Percentiles rank a stretch among this genome's conserved stretches.
Evolutionary conservation across 2,797 vertebrate species (phyloP).

Genomic region (Coreius guichenoti): DNA sequence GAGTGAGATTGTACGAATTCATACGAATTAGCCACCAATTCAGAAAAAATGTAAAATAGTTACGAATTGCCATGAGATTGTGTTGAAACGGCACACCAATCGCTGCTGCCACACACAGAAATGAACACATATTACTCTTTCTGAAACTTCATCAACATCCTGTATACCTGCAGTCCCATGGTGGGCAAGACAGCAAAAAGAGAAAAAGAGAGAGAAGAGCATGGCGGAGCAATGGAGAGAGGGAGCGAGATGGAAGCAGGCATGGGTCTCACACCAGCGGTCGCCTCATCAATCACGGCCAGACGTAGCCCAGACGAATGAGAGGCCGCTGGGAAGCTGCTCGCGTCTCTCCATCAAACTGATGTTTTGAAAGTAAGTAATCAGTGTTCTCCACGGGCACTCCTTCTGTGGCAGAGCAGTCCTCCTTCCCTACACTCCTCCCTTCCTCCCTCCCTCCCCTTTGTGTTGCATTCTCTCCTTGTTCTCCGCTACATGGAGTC

Average conservation of each 20-base stretch:
- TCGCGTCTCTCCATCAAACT: slow-evolving; percentile 70
- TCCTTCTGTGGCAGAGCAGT: slow-evolving; percentile 58
- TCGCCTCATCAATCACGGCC: slow-evolving; percentile 64
- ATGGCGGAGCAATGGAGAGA: background rate
- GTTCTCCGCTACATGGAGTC: slow-evolving; percentile 46
- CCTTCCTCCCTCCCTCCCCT: slow-evolving; percentile 7
- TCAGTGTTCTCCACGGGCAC: slow-evolving; percentile 71
- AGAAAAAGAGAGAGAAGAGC: background rate
- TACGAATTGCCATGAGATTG: background rate
- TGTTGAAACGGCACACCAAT: background rate
- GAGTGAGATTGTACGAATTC: background rate
- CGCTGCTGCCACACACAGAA: background rate
- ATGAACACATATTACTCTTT: slow-evolving; percentile 32
- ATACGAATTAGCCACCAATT: background rate
- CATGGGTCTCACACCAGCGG: slow-evolving; percentile 48
- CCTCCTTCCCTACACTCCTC: slow-evolving; percentile 37
- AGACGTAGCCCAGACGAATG: slow-evolving; percentile 61
- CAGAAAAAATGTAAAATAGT: too few species aligned
- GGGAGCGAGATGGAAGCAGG: slow-evolving; percentile 19
- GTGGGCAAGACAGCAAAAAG: background rate
- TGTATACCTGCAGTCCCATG: slow-evolving; percentile 43
- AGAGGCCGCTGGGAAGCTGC: slow-evolving; percentile 63
- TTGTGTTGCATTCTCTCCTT: slow-evolving; percentile 32
- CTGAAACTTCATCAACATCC: slow-evolving; percentile 58
- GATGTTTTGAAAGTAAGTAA: slow-evolving; percentile 74